phyloP scores from a whole-genome alignment of 1,140 invertebrate genomes.

The Sitophilus oryzae region DNA sequence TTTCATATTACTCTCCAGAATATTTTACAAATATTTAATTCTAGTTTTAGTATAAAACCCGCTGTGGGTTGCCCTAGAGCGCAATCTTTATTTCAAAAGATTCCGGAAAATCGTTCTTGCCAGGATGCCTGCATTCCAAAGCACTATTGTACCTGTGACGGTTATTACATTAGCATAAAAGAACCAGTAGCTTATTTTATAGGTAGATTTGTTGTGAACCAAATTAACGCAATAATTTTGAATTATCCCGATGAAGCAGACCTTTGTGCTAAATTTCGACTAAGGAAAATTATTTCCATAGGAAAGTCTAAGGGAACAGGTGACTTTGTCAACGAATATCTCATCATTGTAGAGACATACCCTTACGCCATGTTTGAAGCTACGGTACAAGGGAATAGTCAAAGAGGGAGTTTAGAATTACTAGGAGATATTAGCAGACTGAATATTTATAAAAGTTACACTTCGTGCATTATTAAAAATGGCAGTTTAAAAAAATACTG shows the following conservation, averaged over 20 bases:
- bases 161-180: constrained; percentile 45
- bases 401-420: constrained; percentile 39
- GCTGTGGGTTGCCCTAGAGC: constrained; percentile 58
- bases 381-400: constrained; percentile 44
- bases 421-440: constrained; percentile 54
- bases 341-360: constrained; percentile 48
- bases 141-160: constrained; percentile 73
- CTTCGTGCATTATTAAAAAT: constrained; percentile 47
- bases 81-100: constrained; percentile 59
- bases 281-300: constrained; percentile 46
- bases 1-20: constrained; percentile 57
- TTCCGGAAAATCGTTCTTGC: constrained; percentile 62
- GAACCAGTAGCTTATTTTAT: constrained; percentile 44
- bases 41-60: constrained; percentile 40
- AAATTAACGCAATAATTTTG: constrained; percentile 40
- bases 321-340: constrained; percentile 23
- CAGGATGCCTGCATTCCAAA: constrained; percentile 59
- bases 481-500: constrained; percentile 53
- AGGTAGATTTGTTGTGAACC: constrained; percentile 45
- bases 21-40: constrained; percentile 44
- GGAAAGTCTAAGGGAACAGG: constrained; percentile 32
- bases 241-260: constrained; percentile 28
- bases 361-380: constrained; percentile 57
- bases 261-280: constrained; percentile 46
- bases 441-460: constrained; percentile 52